A percentile compares a stretch with the other conserved stretches of the same genome.
Evolutionary conservation across 2,113 vertebrate genomes (phyloP).

Genomic region (Onychorhynchus coronatus): DNA sequence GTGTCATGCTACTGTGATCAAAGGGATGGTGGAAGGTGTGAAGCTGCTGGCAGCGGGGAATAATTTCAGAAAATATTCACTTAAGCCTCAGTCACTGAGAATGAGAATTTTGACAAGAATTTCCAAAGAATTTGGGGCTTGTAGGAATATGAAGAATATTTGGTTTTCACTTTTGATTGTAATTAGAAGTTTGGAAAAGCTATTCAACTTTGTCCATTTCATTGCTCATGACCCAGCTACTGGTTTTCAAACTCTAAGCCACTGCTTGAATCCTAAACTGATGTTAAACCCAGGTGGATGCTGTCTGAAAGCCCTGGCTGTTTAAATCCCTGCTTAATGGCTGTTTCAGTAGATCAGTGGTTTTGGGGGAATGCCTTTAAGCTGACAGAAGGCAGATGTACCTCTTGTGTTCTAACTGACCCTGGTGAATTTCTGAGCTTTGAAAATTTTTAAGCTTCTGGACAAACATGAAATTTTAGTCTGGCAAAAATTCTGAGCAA

Average conservation of each 20-base stretch:
- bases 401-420: neutral
- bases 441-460: neutral
- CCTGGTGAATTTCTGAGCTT: neutral
- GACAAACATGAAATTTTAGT: neutral
- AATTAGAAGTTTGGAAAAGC: neutral
- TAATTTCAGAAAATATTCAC: neutral
- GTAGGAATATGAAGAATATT: neutral
- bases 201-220: neutral
- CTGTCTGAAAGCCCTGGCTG: neutral
- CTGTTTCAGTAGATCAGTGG: neutral
- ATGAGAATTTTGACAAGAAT: neutral
- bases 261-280: neutral
- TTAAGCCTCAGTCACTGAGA: neutral
- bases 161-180: neutral
- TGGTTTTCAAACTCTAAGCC: neutral
- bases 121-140: neutral
- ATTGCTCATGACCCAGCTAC: neutral
- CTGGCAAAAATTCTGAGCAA: neutral
- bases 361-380: neutral
- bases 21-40: neutral
- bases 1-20: neutral
- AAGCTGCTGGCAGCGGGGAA: neutral
- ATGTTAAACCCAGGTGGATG: neutral
- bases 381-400: neutral
- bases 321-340: neutral